Conservation (phyloP, 2,888 invertebrate species). For the Rosalia funebris region DNA sequence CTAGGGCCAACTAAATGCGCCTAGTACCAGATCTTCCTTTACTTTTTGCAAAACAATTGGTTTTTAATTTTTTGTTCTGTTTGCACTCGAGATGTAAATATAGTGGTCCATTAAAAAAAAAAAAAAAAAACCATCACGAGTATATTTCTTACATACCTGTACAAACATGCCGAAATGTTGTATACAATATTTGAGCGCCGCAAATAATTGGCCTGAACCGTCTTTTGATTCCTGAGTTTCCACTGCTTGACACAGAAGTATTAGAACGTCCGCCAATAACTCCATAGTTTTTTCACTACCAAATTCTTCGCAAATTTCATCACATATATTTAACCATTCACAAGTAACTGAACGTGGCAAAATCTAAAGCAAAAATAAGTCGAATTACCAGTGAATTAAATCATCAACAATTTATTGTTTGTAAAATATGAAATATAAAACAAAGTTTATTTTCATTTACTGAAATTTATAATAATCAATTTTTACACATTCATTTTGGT, state of each 20-base stretch:
- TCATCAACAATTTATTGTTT: too few relatives aligned
- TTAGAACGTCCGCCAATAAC: slow-evolving; percentile 52
- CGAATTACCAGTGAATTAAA: background rate
- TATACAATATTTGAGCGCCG: slow-evolving; percentile 53
- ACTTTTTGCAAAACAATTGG: too few relatives aligned
- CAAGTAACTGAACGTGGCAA: slow-evolving; percentile 53
- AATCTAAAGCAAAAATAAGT: slow-evolving; percentile 29
- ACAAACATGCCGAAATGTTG: slow-evolving; percentile 52
- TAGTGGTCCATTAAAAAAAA: too few relatives aligned
- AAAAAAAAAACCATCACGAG: too few relatives aligned
- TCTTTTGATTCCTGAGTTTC: slow-evolving; percentile 46
- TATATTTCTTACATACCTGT: slow-evolving; percentile 56
- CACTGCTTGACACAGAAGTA: slow-evolving; percentile 54
- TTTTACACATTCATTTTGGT: too few relatives aligned
- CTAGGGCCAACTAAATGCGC: too few relatives aligned
- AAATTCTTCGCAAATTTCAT: slow-evolving; percentile 44
- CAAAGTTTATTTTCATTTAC: too few relatives aligned
- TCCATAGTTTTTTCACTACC: slow-evolving; percentile 47
- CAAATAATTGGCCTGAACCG: slow-evolving; percentile 36
- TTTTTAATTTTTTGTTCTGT: too few relatives aligned
- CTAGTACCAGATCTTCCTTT: too few relatives aligned
- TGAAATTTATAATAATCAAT: too few relatives aligned
- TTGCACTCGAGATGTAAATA: too few relatives aligned
- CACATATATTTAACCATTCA: slow-evolving; percentile 55
- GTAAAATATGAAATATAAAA: too few relatives aligned